Conservation (phyloP, 2,797 vertebrate genomes). For the Rhinichthys osculus region DNA sequence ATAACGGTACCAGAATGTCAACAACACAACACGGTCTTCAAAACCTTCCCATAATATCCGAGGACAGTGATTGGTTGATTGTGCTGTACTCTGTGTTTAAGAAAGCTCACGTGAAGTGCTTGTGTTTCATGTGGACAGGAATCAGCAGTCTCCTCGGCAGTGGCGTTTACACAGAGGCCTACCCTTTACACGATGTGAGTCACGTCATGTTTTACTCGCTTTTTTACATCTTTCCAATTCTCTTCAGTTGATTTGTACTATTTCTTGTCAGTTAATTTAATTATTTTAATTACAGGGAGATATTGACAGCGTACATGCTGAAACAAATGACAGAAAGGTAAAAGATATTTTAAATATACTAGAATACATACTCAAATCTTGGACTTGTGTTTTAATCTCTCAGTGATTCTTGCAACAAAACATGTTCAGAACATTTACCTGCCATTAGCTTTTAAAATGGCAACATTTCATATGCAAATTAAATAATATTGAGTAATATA, state of each 20-base stretch:
- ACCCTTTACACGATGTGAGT: conserved; percentile 96
- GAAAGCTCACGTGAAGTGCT: not conserved
- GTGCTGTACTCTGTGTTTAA: not conserved
- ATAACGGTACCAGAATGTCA: not conserved
- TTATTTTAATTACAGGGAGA: conserved; percentile 78
- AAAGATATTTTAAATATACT: conserved; percentile 57
- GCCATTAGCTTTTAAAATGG: no score
- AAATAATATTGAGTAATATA: no score
- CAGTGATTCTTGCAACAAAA: not conserved
- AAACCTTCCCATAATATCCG: not conserved
- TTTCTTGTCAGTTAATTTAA: not conserved
- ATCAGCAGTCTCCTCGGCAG: conserved; percentile 93
- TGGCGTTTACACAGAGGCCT: conserved; percentile 88
- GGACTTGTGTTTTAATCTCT: not conserved
- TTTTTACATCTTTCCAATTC: not conserved
- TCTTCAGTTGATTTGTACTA: not conserved
- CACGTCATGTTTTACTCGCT: not conserved
- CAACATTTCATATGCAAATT: no score
- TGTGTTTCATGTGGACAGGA: conserved; percentile 76
- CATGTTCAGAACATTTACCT: not conserved
- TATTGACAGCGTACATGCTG: conserved; percentile 76
- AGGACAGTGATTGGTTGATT: not conserved
- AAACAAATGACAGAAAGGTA: conserved; percentile 87
- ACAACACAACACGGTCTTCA: not conserved
- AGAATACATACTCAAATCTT: not conserved